Percentiles rank a stretch among this genome's conserved stretches.
Evolutionary conservation across 2,888 invertebrate genomes (phyloP).

Genomic region (Idaea dimidiata): DNA sequence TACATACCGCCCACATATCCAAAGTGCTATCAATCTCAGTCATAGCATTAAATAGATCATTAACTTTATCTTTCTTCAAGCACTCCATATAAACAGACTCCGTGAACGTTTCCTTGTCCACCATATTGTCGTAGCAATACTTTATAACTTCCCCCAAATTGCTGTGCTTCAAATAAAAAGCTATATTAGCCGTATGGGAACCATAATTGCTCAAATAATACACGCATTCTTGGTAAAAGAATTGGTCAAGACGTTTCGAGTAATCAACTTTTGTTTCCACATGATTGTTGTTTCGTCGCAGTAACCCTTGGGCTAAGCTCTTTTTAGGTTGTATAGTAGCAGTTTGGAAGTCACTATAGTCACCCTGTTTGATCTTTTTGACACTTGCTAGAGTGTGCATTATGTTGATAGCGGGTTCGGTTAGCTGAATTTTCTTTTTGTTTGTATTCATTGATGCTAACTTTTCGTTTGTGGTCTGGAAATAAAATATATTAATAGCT

Average conservation of each 20-base stretch:
- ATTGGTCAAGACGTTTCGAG: conserved; percentile 71
- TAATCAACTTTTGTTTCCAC: conserved; percentile 58
- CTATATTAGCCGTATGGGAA: conserved; percentile 85
- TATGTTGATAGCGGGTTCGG: conserved; percentile 82
- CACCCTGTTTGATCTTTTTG: conserved; percentile 78
- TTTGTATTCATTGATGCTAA: conserved; percentile 61
- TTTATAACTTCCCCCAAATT: conserved; percentile 85
- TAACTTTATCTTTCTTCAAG: conserved; percentile 83
- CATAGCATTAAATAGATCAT: conserved; percentile 83
- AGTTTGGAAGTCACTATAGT: conserved; percentile 77
- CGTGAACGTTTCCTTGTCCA: conserved; percentile 86
- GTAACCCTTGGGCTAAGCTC: conserved; percentile 69
- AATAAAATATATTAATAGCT: too few relatives aligned
- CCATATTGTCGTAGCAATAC: conserved; percentile 85
- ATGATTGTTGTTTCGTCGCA: conserved; percentile 59
- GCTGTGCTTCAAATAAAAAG: conserved; percentile 88
- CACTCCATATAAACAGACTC: conserved; percentile 86
- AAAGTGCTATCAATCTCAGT: conserved; percentile 84
- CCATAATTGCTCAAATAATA: conserved; percentile 92
- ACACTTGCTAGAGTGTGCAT: conserved; percentile 81
- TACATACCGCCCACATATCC: conserved; percentile 83
- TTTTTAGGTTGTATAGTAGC: conserved; percentile 59
- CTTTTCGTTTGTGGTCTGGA: conserved; percentile 70
- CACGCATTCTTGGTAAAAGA: conserved; percentile 88
- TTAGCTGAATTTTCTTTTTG: conserved; percentile 73